Evolutionary conservation across 2,888 invertebrate species (phyloP).

Genomic region (Bimastos eiseni): DNA sequence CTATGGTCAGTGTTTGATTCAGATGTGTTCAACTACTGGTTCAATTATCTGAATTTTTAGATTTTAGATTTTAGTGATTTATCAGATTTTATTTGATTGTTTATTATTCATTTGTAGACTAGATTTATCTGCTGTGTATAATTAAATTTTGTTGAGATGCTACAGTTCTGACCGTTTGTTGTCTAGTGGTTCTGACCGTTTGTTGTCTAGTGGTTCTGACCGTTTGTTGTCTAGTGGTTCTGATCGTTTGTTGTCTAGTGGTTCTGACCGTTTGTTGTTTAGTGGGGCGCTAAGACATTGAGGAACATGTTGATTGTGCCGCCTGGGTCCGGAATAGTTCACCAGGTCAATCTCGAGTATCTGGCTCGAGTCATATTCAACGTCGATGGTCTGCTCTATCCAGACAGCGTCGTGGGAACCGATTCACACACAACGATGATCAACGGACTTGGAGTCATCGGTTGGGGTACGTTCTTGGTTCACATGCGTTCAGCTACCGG

Average conservation of each 20-base stretch:
- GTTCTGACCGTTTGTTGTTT: slow-evolving; percentile 48
- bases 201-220: no score
- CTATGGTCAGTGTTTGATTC: background rate
- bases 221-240: no score
- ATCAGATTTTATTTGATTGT: background rate
- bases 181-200: no score
- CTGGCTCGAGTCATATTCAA: slow-evolving; percentile 84
- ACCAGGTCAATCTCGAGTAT: slow-evolving; percentile 96
- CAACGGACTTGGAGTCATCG: slow-evolving; percentile 91
- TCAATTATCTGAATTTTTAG: background rate
- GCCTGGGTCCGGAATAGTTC: slow-evolving; percentile 96
- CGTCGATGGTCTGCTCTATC: slow-evolving; percentile 71
- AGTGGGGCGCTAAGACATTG: slow-evolving; percentile 96
- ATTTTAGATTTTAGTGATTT: no score
- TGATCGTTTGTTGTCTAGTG: no score
- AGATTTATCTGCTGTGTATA: no score
- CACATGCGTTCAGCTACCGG: background rate
- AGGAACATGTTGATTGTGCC: slow-evolving; percentile 95
- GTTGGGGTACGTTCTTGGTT: slow-evolving; percentile 76
- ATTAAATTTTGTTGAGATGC: no score
- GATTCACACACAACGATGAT: slow-evolving; percentile 99
- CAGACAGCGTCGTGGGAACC: slow-evolving; percentile 92
- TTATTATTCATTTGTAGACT: no score
- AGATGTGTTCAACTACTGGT: background rate
- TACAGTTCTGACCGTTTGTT: no score